Percentiles rank a stretch among this genome's conserved stretches.
Evolutionary conservation across 37 sponge, comb jelly and placozoan genomes (phyloP).

Genomic region (Tethya wilhelma): DNA sequence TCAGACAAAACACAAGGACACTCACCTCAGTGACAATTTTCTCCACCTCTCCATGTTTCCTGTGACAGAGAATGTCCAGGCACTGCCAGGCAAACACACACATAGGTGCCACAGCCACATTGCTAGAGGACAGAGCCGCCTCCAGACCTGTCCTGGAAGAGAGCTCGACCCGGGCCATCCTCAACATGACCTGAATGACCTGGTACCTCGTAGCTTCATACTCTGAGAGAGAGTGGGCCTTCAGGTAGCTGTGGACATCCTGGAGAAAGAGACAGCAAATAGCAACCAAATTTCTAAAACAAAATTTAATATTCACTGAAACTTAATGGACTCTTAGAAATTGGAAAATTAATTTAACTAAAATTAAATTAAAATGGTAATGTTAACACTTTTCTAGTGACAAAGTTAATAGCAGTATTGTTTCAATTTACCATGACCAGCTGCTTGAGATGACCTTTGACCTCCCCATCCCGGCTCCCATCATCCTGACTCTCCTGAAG

Average conservation of each 20-base stretch:
- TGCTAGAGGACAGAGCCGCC: neutral
- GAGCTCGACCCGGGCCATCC: slow-evolving; percentile 34
- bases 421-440: slow-evolving; percentile 14
- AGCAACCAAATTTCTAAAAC: too few relatives aligned
- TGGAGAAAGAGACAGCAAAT: too few relatives aligned
- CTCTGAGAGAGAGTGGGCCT: slow-evolving; percentile 29
- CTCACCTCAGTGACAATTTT: slow-evolving; percentile 43
- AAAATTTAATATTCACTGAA: neutral
- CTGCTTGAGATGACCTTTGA: slow-evolving; percentile 16
- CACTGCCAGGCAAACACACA: slow-evolving; percentile 42
- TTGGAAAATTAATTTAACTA: too few relatives aligned
- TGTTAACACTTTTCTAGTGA: too few relatives aligned
- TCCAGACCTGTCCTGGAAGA: neutral
- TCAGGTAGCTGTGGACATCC: slow-evolving; percentile 27
- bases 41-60: slow-evolving; percentile 35
- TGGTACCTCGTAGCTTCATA: slow-evolving; percentile 52
- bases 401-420: too few relatives aligned
- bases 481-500: neutral
- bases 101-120: slow-evolving; percentile 1
- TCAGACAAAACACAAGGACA: too few relatives aligned
- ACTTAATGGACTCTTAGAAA: too few relatives aligned
- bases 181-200: slow-evolving; percentile 41
- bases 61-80: slow-evolving; percentile 34
- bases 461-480: neutral
- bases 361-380: too few relatives aligned